Conservation (phyloP, 2,888 invertebrate species). For the Drosophila fungiperda region DNA sequence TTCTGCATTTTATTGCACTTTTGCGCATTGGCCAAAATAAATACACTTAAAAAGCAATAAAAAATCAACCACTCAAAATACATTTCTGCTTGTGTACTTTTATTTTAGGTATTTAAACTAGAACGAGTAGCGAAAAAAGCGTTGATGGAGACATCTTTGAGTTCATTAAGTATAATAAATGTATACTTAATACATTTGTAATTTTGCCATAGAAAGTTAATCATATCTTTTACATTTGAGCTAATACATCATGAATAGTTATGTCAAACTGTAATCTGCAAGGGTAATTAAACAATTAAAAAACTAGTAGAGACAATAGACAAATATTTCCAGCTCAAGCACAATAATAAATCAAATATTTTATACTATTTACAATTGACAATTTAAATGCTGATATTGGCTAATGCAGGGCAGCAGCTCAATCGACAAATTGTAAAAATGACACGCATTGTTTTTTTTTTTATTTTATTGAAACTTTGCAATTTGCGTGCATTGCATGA, state of each 20-base stretch:
- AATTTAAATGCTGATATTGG: constrained; percentile 69
- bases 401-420: constrained; percentile 61
- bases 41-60: constrained; percentile 12
- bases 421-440: constrained; percentile 47
- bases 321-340: background rate
- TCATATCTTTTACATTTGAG: background rate
- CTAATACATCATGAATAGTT: too few species aligned
- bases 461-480: constrained; percentile 29
- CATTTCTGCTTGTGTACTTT: constrained; percentile 31
- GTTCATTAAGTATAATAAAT: background rate
- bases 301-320: constrained; percentile 26
- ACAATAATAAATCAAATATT: constrained; percentile 31
- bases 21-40: constrained; percentile 39
- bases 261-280: background rate
- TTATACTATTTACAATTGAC: constrained; percentile 58
- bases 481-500: constrained; percentile 38
- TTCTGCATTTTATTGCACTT: constrained; percentile 75
- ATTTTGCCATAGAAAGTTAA: background rate
- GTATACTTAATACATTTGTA: background rate
- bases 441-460: constrained; percentile 53
- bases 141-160: background rate
- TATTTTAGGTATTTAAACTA: background rate
- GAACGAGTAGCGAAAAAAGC: background rate
- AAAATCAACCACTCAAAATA: constrained; percentile 34
- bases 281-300: background rate